These are phyloP conservation scores for Lateolabrax maculatus DNA, from an alignment of 2,797 vertebrate genomes.

Conservation along the genomic window DNA sequence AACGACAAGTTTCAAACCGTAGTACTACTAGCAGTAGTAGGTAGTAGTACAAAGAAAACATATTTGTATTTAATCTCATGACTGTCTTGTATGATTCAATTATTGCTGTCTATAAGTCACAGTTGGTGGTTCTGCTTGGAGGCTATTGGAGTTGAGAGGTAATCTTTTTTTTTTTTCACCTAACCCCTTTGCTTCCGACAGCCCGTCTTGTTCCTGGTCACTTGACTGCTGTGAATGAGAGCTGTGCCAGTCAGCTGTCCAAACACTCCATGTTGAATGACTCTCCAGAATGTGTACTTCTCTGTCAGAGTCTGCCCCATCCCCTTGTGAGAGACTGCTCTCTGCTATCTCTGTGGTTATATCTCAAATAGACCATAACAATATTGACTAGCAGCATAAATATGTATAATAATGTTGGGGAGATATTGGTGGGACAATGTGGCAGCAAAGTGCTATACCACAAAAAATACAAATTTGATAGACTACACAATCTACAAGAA, in stretches of 20 bases:
- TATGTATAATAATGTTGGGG: not conserved
- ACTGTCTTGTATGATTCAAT: not conserved
- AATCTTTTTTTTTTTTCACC: conserved; percentile 11
- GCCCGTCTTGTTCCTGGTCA: conserved; percentile 56
- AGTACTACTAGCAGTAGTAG: not conserved
- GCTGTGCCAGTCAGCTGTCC: conserved; percentile 78
- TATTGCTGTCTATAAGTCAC: not conserved
- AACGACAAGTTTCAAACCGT: conserved; percentile 17
- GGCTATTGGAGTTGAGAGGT: not conserved
- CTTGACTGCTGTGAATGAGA: conserved; percentile 71
- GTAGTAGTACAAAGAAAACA: not conserved
- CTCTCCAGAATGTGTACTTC: conserved; percentile 70
- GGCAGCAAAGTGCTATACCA: not conserved
- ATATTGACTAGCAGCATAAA: not conserved
- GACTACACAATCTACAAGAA: not conserved
- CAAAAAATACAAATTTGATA: not conserved
- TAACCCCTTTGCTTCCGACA: conserved; percentile 42
- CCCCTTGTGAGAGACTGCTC: conserved; percentile 43
- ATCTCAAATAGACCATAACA: conserved; percentile 15
- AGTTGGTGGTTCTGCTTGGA: not conserved
- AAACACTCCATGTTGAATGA: conserved; percentile 78
- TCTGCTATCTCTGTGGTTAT: conserved; percentile 37
- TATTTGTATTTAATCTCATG: conserved; percentile 1
- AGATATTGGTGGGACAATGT: not conserved
- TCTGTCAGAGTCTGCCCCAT: conserved; percentile 61